These are phyloP conservation scores for Calypte anna DNA, from an alignment of 2,113 vertebrate genomes.

Conservation along the genomic window DNA sequence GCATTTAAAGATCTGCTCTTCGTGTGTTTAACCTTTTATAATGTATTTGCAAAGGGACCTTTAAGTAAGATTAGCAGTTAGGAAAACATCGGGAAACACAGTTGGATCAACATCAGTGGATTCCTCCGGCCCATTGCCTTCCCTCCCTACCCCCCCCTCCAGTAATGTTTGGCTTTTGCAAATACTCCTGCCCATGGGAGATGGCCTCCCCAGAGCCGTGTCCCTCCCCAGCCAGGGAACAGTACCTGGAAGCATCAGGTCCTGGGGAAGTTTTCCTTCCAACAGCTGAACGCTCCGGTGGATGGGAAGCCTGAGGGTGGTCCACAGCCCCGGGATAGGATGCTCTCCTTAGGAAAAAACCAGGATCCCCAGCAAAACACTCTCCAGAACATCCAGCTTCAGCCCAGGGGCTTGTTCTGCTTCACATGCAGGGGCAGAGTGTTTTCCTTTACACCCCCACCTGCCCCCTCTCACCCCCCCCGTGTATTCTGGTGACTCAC, in stretches of 20 bases:
- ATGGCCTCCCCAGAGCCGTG: background rate
- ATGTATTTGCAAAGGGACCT: background rate
- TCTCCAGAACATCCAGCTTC: background rate
- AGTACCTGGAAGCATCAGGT: background rate
- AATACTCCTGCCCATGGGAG: background rate
- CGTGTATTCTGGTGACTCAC: background rate
- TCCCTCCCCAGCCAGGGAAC: background rate
- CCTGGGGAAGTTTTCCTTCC: no score
- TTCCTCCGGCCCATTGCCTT: background rate
- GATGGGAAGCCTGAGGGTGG: background rate
- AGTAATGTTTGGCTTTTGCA: background rate
- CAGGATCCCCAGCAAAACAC: background rate
- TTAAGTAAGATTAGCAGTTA: background rate
- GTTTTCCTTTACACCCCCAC: background rate
- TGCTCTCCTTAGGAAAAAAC: background rate
- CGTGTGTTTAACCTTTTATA: background rate
- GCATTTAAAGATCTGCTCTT: background rate
- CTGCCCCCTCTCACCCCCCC: no score
- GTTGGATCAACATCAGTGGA: background rate
- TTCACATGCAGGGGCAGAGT: rapidly evolving
- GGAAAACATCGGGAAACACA: background rate
- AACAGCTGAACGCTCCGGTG: background rate
- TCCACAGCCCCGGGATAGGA: rapidly evolving
- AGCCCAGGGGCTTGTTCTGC: background rate
- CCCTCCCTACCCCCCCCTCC: no score